phyloP scores from a whole-genome alignment of 2,888 invertebrate species.

The Parnassius orleans region DNA sequence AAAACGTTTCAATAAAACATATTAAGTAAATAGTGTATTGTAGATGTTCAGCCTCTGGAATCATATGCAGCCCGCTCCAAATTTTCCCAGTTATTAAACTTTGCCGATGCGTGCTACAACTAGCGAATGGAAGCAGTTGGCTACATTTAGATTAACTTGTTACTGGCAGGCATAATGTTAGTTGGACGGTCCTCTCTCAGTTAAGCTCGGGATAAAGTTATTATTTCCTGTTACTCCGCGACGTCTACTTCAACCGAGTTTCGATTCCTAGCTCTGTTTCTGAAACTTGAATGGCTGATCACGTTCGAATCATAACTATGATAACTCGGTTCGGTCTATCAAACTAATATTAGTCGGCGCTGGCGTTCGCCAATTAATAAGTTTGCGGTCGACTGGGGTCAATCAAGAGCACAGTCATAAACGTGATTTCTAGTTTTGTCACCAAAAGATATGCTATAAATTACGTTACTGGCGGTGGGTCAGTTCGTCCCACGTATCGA shows the following conservation, averaged over 20 bases:
- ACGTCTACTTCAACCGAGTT: conserved; percentile 74
- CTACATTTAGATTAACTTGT: conserved; percentile 80
- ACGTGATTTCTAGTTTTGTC: conserved; percentile 14
- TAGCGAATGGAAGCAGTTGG: conserved; percentile 64
- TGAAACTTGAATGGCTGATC: conserved; percentile 75
- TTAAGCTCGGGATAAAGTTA: conserved; percentile 75
- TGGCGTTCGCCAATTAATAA: conserved; percentile 41
- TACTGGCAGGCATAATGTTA: conserved; percentile 79
- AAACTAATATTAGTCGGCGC: conserved; percentile 59
- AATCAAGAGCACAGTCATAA: conserved; percentile 4
- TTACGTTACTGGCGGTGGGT: conserved; percentile 18
- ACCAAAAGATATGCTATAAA: conserved; percentile 16
- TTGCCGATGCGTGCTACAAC: conserved; percentile 68
- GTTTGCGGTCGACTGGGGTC: conserved; percentile 23
- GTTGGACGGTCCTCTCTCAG: conserved; percentile 69
- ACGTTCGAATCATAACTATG: conserved; percentile 64
- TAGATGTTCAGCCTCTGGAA: conserved; percentile 40
- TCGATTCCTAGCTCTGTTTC: conserved; percentile 70
- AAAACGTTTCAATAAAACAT: conserved; percentile 26
- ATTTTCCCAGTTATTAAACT: conserved; percentile 73
- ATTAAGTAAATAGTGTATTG: conserved; percentile 31
- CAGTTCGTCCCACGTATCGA: conserved; percentile 22
- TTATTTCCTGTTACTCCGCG: conserved; percentile 75
- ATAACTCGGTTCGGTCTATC: conserved; percentile 62
- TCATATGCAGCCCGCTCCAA: conserved; percentile 62